These are phyloP conservation scores for Babyrousa celebensis DNA, from an alignment of 2,797 vertebrate species.

Conservation along the genomic window DNA sequence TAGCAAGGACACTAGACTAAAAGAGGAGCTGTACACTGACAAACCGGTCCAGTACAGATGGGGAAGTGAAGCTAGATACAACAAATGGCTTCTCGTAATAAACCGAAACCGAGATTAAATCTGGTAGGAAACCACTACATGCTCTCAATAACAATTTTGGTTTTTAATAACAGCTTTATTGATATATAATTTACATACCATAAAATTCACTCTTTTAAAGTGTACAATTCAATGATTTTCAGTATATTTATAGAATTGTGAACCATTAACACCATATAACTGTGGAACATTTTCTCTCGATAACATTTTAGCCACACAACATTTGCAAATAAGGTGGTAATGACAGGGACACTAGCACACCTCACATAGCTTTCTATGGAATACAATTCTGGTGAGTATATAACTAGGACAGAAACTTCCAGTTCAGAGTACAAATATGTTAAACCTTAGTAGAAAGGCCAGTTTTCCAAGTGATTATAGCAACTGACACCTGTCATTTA, in stretches of 20 bases:
- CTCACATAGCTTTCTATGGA: neutral
- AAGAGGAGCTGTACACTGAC: neutral
- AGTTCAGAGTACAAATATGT: neutral
- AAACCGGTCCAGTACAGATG: neutral
- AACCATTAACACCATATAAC: neutral
- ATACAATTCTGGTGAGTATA: neutral
- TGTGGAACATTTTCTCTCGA: neutral
- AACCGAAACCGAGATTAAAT: neutral
- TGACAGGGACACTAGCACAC: neutral
- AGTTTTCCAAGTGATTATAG: neutral
- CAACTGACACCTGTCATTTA: neutral
- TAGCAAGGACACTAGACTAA: neutral
- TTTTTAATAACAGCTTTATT: neutral
- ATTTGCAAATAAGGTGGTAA: conserved; percentile 16
- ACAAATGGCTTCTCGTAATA: neutral
- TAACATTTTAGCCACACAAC: conserved; percentile 12
- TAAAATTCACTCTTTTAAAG: neutral
- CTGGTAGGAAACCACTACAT: conserved; percentile 1
- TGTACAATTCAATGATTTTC: neutral
- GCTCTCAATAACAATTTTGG: neutral
- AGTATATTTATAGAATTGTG: neutral
- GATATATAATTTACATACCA: conserved; percentile 10
- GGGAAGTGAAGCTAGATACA: neutral
- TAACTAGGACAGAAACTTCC: neutral
- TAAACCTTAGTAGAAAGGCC: neutral